These are phyloP conservation scores for Mechanitis mazaeus DNA, from an alignment of 2,888 invertebrate species.

Conservation along the genomic window DNA sequence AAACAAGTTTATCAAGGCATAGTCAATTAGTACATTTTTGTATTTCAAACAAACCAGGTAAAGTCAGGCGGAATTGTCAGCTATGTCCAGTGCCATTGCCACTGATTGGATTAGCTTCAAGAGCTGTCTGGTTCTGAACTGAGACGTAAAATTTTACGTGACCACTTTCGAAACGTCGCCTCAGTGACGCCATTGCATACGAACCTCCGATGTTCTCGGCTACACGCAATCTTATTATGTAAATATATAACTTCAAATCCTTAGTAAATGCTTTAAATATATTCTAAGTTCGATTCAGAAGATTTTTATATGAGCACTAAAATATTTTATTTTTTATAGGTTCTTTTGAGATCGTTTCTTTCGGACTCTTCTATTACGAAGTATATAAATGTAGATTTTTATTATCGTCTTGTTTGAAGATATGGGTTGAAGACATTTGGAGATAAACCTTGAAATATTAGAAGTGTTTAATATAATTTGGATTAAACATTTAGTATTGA, in stretches of 20 bases:
- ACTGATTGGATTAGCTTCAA: conserved; percentile 72
- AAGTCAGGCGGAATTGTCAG: conserved; percentile 59
- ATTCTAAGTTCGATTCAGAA: conserved; percentile 5
- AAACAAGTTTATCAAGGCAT: not conserved
- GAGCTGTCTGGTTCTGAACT: conserved; percentile 61
- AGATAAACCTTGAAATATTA: too few species aligned
- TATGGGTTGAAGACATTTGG: too few species aligned
- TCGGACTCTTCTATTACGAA: too few species aligned
- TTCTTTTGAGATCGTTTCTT: too few species aligned
- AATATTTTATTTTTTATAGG: not conserved
- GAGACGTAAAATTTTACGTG: conserved; percentile 75
- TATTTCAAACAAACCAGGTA: not conserved
- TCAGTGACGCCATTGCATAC: conserved; percentile 62
- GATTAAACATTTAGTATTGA: too few species aligned
- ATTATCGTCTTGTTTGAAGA: too few species aligned
- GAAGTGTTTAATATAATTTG: too few species aligned
- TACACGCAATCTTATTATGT: conserved; percentile 57
- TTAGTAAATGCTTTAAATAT: conserved; percentile 13
- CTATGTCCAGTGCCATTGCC: conserved; percentile 62
- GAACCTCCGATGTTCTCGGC: conserved; percentile 50
- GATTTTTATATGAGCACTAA: not conserved
- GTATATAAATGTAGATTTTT: too few species aligned
- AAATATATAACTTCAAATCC: conserved; percentile 49
- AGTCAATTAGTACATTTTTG: not conserved
- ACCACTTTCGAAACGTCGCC: conserved; percentile 69